These are phyloP conservation scores for Hypsibius dujardini DNA, from an alignment of 1,140 invertebrate species.

Conservation along the genomic window DNA sequence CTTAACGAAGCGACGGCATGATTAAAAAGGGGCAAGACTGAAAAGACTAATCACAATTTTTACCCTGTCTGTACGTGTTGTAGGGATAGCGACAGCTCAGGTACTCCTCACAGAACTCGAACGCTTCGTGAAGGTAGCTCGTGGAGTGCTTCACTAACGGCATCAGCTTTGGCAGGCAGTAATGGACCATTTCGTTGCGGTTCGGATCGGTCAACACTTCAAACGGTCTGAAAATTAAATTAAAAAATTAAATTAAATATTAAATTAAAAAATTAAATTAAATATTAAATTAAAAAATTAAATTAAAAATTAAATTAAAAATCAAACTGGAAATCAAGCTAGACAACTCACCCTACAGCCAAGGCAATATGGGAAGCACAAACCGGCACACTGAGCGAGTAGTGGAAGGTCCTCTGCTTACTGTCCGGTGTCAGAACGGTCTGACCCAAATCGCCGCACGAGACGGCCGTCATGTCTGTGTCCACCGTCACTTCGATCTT, in stretches of 20 bases:
- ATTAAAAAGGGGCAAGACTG: too few relatives aligned
- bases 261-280: conserved; percentile 16
- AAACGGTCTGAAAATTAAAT: conserved; percentile 53
- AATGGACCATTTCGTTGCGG: conserved; percentile 96
- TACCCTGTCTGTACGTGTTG: not conserved
- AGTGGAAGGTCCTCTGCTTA: conserved; percentile 80
- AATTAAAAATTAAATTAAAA: conserved; percentile 20
- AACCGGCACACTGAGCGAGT: conserved; percentile 67
- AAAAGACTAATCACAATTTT: conserved; percentile 29
- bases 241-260: conserved; percentile 17
- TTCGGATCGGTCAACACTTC: conserved; percentile 87
- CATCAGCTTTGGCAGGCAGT: conserved; percentile 71
- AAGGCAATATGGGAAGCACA: conserved; percentile 87
- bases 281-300: conserved; percentile 18
- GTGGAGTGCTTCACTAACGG: conserved; percentile 78
- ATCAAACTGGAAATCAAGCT: too few relatives aligned
- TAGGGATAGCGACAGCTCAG: conserved; percentile 64
- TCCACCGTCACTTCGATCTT: conserved; percentile 91
- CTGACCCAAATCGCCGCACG: conserved; percentile 80
- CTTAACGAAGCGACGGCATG: too few relatives aligned
- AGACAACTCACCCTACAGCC: conserved; percentile 71
- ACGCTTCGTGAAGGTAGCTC: conserved; percentile 64
- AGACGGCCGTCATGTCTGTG: conserved; percentile 74
- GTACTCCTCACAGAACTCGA: conserved; percentile 86
- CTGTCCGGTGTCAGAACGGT: conserved; percentile 79